A percentile compares a stretch with the other conserved stretches of the same genome.
Conservation (phyloP, 1,140 invertebrate genomes). For the Maconellicoccus hirsutus region DNA sequence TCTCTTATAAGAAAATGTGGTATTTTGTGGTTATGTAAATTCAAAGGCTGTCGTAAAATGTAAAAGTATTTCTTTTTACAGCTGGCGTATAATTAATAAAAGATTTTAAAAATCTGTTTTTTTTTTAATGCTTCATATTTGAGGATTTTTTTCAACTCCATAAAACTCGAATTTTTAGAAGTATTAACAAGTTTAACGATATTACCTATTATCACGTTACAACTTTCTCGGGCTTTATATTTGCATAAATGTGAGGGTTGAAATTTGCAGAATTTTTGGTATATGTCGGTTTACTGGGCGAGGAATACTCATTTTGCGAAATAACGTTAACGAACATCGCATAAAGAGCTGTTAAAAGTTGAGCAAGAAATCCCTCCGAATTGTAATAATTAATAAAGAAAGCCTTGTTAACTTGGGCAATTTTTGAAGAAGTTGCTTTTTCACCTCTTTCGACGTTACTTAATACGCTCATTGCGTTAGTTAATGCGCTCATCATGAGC, state of each 20-base stretch:
- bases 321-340: constrained; percentile 3
- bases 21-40: not conserved
- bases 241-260: constrained; percentile 2
- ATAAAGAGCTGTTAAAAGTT: constrained; percentile 9
- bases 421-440: constrained; percentile 9
- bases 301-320: not conserved
- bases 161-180: not conserved
- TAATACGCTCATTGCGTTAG: not conserved
- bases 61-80: not conserved
- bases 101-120: constrained; percentile 5
- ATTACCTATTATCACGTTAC: not conserved
- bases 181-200: constrained; percentile 9
- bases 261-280: constrained; percentile 1
- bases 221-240: not conserved
- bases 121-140: not conserved
- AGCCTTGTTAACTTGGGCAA: not conserved
- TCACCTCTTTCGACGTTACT: not conserved
- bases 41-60: not conserved
- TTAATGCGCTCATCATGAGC: constrained; percentile 3
- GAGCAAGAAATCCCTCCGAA: constrained; percentile 1
- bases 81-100: not conserved
- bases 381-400: constrained; percentile 10
- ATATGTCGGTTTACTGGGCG: not conserved
- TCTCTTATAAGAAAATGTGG: too few relatives aligned
- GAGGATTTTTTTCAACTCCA: not conserved